Evolutionary conservation across 2,888 invertebrate genomes (phyloP).

Genomic region (Caenorhabditis sinica): DNA sequence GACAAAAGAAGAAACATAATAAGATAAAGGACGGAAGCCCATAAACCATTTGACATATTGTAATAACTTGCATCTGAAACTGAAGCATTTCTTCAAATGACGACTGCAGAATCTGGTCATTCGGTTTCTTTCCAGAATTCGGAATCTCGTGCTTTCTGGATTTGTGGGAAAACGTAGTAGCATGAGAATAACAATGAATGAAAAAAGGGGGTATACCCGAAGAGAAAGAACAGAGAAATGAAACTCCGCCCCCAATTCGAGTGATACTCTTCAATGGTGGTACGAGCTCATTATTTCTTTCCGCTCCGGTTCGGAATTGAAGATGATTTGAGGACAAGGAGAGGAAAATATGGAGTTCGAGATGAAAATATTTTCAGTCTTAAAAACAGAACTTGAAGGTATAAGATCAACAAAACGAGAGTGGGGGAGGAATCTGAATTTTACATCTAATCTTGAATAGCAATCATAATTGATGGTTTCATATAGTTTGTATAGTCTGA

Average conservation of each 20-base stretch:
- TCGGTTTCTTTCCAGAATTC: background rate
- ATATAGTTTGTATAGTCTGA: too few relatives aligned
- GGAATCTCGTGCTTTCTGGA: too few relatives aligned
- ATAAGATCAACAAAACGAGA: too few relatives aligned
- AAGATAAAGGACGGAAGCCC: slow-evolving; percentile 53
- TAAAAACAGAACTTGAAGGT: too few relatives aligned
- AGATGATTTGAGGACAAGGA: too few relatives aligned
- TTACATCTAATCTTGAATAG: too few relatives aligned
- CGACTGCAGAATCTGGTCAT: background rate
- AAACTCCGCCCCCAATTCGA: slow-evolving; percentile 1
- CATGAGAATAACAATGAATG: slow-evolving; percentile 14
- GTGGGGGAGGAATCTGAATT: too few relatives aligned
- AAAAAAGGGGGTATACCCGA: background rate
- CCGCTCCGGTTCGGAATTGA: too few relatives aligned
- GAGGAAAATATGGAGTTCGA: too few relatives aligned
- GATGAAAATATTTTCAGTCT: too few relatives aligned
- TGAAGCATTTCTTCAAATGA: background rate
- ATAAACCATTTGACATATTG: slow-evolving; percentile 43
- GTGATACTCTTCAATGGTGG: background rate
- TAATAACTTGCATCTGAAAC: slow-evolving; percentile 35
- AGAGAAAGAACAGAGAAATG: background rate
- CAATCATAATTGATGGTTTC: too few relatives aligned
- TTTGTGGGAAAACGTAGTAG: background rate
- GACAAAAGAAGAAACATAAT: slow-evolving; percentile 44
- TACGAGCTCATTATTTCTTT: background rate